Percentiles rank a stretch among this genome's conserved stretches.
These are phyloP conservation scores for Temnothorax nylanderi DNA, from an alignment of 1,140 invertebrate genomes.

Conservation along the genomic window DNA sequence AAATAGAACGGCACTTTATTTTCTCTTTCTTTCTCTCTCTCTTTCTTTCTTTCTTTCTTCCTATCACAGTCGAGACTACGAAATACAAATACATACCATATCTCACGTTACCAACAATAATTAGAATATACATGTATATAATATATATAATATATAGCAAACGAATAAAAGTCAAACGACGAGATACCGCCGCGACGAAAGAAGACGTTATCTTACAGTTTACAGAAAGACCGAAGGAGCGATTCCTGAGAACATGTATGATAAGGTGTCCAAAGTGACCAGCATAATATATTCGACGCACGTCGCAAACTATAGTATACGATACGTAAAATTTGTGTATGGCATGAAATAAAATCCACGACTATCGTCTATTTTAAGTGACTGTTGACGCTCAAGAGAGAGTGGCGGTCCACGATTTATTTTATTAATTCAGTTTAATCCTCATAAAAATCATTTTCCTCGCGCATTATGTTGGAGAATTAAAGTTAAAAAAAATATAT, in stretches of 20 bases:
- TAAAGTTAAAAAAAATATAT: too few species aligned
- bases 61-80: conserved; percentile 72
- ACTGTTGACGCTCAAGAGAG: conserved; percentile 28
- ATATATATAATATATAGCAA: neutral
- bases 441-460: neutral
- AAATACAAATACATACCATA: conserved; percentile 64
- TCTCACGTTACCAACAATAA: conserved; percentile 50
- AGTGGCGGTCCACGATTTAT: neutral
- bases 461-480: neutral
- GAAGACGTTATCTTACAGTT: conserved; percentile 17
- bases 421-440: neutral
- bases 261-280: conserved; percentile 8
- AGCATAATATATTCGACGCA: conserved; percentile 14
- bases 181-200: neutral
- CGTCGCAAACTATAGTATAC: neutral
- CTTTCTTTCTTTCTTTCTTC: neutral
- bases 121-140: conserved; percentile 27
- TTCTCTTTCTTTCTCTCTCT: conserved; percentile 19
- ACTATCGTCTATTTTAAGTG: conserved; percentile 17
- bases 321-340: conserved; percentile 18
- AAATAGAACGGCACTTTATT: conserved; percentile 38
- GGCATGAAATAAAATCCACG: conserved; percentile 34
- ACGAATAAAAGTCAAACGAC: neutral
- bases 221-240: neutral
- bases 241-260: conserved; percentile 33